Percentiles rank a stretch among this genome's conserved stretches.
Evolutionary conservation across 2,797 vertebrate genomes (phyloP).

Genomic region (Bryconaethiops microstoma): DNA sequence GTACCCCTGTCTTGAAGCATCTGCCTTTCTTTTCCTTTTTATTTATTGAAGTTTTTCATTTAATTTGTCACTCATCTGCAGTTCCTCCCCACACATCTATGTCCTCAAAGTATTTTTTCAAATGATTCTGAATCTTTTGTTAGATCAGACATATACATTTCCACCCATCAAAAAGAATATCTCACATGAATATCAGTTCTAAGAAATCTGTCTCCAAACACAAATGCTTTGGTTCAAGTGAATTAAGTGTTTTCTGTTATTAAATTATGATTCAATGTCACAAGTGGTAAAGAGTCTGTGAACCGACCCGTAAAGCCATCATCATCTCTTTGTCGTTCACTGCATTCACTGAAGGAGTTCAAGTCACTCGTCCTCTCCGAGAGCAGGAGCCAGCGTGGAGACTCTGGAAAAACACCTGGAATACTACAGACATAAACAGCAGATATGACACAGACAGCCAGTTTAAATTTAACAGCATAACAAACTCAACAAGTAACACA

Average conservation of each 20-base stretch:
- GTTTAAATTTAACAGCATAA: background rate
- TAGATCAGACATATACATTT: background rate
- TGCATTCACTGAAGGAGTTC: constrained; percentile 76
- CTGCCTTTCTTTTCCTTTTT: no score
- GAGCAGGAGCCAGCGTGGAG: constrained; percentile 87
- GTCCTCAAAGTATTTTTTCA: no score
- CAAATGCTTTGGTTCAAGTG: background rate
- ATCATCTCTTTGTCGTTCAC: constrained; percentile 76
- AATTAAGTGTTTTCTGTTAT: background rate
- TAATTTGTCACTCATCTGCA: no score
- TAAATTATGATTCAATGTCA: background rate
- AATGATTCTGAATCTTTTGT: no score
- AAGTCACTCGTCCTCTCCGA: constrained; percentile 78
- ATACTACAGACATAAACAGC: constrained; percentile 70
- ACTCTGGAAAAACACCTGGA: constrained; percentile 87
- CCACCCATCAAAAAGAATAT: background rate
- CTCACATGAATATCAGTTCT: background rate
- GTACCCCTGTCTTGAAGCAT: no score
- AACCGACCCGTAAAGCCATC: constrained; percentile 80
- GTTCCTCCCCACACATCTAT: no score
- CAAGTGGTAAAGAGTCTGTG: background rate
- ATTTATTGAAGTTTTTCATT: no score
- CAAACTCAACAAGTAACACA: background rate
- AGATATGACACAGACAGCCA: constrained; percentile 10
- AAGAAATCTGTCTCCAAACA: background rate